These are phyloP conservation scores for Otis tarda DNA, from an alignment of 2,113 vertebrate genomes.

Conservation along the genomic window DNA sequence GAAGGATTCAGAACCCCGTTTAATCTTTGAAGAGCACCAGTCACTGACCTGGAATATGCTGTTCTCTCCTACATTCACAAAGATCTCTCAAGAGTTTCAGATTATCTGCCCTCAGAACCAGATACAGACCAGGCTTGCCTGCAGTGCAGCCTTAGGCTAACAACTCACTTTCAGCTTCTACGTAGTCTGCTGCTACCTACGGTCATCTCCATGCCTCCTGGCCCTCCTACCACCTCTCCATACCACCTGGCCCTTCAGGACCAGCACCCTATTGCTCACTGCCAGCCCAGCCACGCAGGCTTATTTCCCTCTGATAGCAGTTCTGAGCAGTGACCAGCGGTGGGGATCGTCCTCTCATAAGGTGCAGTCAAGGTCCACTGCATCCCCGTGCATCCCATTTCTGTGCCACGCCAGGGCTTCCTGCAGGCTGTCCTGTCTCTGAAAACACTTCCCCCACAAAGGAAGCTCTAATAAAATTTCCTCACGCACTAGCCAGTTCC, in stretches of 20 bases:
- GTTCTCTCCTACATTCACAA: background rate
- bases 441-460: background rate
- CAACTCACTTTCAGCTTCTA: background rate
- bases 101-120: background rate
- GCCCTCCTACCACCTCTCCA: background rate
- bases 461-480: background rate
- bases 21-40: background rate
- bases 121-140: background rate
- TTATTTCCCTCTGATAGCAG: accelerated
- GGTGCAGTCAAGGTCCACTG: background rate
- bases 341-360: background rate
- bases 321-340: background rate
- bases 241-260: background rate
- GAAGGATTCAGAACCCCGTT: background rate
- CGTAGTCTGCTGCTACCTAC: background rate
- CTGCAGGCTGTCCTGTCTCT: background rate
- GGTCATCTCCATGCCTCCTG: background rate
- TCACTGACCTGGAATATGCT: background rate
- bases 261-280: background rate
- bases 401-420: background rate
- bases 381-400: background rate
- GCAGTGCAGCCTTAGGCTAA: background rate
- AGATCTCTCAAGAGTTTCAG: background rate
- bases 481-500: background rate
- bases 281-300: background rate